A percentile compares a stretch with the other conserved stretches of the same genome.
Evolutionary conservation across 2,888 invertebrate genomes (phyloP).

Genomic region (Empis livida): DNA sequence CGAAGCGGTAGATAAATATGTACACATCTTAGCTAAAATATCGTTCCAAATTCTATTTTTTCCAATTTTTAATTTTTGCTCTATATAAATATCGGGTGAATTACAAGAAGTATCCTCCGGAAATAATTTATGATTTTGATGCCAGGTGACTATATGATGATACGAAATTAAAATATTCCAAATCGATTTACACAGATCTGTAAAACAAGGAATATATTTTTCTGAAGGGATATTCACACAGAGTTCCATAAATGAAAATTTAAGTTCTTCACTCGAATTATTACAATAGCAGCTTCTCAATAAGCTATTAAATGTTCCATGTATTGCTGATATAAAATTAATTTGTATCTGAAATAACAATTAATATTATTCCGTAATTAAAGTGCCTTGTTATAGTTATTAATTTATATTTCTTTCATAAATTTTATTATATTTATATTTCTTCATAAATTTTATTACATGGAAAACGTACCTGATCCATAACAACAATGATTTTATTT

Average conservation of each 20-base stretch:
- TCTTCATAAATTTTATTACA: background rate
- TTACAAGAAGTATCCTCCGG: conserved; percentile 27
- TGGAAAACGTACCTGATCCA: conserved; percentile 52
- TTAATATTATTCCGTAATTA: no score
- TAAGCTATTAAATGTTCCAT: conserved; percentile 54
- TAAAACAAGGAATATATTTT: conserved; percentile 50
- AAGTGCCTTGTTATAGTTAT: no score
- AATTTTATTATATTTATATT: background rate
- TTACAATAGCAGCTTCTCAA: conserved; percentile 40
- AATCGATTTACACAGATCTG: conserved; percentile 75
- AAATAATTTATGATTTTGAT: conserved; percentile 32
- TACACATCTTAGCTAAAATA: conserved; percentile 79
- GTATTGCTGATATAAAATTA: conserved; percentile 88
- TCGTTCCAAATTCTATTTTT: conserved; percentile 84
- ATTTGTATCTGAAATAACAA: conserved; percentile 55
- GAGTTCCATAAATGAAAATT: conserved; percentile 65
- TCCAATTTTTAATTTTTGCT: conserved; percentile 81
- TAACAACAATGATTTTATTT: conserved; percentile 82
- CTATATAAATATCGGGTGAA: conserved; percentile 60
- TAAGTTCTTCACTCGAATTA: conserved; percentile 41
- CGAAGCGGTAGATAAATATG: conserved; percentile 49
- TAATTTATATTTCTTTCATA: background rate
- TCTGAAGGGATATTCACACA: conserved; percentile 42
- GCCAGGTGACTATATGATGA: conserved; percentile 41
- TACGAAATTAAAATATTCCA: conserved; percentile 70